A percentile compares a stretch with the other conserved stretches of the same genome.
These are phyloP conservation scores for Phaedon cochleariae DNA, from an alignment of 2,888 invertebrate species.

Conservation along the genomic window DNA sequence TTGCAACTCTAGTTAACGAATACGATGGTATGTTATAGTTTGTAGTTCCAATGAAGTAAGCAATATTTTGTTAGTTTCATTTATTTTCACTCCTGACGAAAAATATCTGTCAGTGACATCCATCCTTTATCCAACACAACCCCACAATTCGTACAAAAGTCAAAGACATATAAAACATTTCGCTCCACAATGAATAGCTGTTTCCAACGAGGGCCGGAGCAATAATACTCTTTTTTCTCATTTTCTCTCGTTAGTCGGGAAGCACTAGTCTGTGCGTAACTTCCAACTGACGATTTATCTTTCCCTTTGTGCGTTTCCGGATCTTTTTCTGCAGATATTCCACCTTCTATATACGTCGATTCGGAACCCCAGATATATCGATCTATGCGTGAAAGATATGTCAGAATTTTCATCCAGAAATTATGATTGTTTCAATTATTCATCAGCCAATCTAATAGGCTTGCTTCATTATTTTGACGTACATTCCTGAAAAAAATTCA, in stretches of 20 bases:
- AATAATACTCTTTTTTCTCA: conserved; percentile 41
- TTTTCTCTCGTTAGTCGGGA: conserved; percentile 51
- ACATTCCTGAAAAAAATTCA: no score
- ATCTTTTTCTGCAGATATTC: conserved; percentile 23
- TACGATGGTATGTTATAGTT: no score
- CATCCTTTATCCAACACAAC: background rate
- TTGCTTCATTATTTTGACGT: no score
- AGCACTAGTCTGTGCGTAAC: conserved; percentile 51
- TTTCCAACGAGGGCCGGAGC: conserved; percentile 40
- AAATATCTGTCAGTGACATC: background rate
- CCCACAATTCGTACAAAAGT: conserved; percentile 23
- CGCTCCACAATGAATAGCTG: conserved; percentile 29
- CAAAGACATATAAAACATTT: conserved; percentile 34
- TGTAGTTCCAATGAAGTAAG: no score
- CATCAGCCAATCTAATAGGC: no score
- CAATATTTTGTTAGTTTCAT: no score
- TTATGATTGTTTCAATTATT: no score
- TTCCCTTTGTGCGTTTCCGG: conserved; percentile 40
- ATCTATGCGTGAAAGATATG: conserved; percentile 18
- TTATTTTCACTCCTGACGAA: background rate
- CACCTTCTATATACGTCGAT: conserved; percentile 28
- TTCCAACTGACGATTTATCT: conserved; percentile 55
- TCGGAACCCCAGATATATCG: conserved; percentile 24
- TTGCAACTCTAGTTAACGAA: no score
- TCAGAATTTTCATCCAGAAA: no score